Evolutionary conservation across 1,140 invertebrate species (phyloP), one percentile per base, ranked within the genome.

Genomic region (Spodoptera frugiperda): DNA sequence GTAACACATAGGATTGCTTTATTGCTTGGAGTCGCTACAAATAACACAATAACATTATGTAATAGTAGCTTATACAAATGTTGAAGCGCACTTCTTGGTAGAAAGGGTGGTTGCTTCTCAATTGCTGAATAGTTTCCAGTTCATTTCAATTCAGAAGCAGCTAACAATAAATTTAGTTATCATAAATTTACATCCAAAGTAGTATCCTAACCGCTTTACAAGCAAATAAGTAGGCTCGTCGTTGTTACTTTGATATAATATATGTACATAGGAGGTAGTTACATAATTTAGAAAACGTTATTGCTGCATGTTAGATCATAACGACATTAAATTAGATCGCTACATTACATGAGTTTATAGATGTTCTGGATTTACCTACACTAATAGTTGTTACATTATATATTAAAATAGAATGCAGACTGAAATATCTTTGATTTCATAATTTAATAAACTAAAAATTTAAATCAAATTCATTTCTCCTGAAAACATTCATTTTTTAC

Each of bases 401-500:
- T 73, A 48, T 73, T 59, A 73, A 73, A 48, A 61, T 73, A 61
- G 33, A 59, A 59, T 59, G 33, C 67, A 53, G 67, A 55, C 30
- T 54, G 51, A 54, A 30, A 71, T 55, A 71, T 44, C 49, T 68
- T 68, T 71, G 49, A 54, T 44, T 55, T 59, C 10, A 44, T 59
- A 30, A 14, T 21, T 59, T 46, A 46, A 70, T 19, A 3, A 73
- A 59, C 55, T 73, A 21, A 61, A 59, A 73, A 49, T 73, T 73
- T 11, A 15, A 46, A 59, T 49, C 39, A 73, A 73, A 61, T 39
- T 55, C 17, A 49, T 73, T 73, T n/a, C 21, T 48, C 46, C 3
- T 17, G 61, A 78, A 77, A 63, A 55, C 30, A 51, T 44, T 54
- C 75, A 49, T 61, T 59, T 73, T 54, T 70, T 49, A 75, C 46